phyloP scores from a whole-genome alignment of 2,113 vertebrate genomes.

The Geothlypis trichas region DNA sequence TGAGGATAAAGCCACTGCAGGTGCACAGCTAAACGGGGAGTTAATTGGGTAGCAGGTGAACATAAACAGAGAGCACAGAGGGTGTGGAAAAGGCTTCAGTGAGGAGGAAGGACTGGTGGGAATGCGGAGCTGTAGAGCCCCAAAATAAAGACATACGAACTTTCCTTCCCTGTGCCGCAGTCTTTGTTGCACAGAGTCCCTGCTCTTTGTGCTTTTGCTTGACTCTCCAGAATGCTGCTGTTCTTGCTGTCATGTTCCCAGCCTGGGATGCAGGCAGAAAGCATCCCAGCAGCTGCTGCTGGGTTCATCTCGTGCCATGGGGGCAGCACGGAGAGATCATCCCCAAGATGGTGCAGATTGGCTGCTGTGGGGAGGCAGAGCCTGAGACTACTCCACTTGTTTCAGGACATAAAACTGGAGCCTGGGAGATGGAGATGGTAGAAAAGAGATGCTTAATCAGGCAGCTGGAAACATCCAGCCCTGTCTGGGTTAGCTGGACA shows the following conservation, averaged over 20 bases:
- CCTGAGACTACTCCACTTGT: not conserved
- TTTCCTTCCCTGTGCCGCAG: constrained; percentile 1
- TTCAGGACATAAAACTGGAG: not conserved
- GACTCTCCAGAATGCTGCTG: constrained; percentile 9
- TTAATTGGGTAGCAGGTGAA: constrained; percentile 74
- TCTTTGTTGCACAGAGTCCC: not conserved
- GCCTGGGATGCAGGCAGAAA: not conserved
- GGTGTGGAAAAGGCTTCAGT: constrained; percentile 53
- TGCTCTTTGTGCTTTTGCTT: not conserved
- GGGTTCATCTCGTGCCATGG: rapidly evolving
- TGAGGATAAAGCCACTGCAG: constrained; percentile 64
- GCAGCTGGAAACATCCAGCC: not conserved
- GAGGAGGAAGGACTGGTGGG: constrained; percentile 4
- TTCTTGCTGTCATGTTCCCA: not conserved
- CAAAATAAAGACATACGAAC: constrained; percentile 32
- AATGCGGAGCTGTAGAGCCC: constrained; percentile 1
- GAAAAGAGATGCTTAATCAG: not conserved
- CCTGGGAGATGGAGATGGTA: not conserved
- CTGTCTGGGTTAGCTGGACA: not conserved
- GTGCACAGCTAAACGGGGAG: constrained; percentile 59
- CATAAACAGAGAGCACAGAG: constrained; percentile 59
- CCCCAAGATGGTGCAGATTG: rapidly evolving
- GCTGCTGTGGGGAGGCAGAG: not conserved
- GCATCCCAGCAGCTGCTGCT: not conserved
- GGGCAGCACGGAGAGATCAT: rapidly evolving